phyloP scores from a whole-genome alignment of 2,888 invertebrate genomes.

The Metacarcinus magister region DNA sequence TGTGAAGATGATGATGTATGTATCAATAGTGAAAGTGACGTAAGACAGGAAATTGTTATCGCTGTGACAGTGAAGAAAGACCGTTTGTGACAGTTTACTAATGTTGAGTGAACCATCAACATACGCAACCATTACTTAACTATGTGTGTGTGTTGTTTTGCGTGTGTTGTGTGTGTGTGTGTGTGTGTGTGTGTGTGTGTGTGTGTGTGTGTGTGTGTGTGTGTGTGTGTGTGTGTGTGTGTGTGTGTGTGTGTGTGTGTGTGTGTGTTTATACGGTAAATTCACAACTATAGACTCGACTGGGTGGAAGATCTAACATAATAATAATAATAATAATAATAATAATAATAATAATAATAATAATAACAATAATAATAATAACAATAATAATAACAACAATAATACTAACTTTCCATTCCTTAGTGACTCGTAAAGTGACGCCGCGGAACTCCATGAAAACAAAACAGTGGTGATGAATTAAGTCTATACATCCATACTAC shows the following conservation, averaged over 20 bases:
- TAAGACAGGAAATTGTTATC: background rate
- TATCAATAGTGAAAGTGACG: background rate
- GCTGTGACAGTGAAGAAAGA: background rate
- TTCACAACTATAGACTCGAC: background rate
- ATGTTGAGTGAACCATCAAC: constrained; percentile 1
- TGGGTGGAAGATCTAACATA: too few relatives aligned
- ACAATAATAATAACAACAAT: too few relatives aligned
- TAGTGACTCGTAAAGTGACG: too few relatives aligned
- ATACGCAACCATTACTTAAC: background rate
- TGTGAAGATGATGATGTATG: background rate
- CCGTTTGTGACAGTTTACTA: background rate
- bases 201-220: background rate
- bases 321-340: too few relatives aligned
- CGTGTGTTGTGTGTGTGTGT: constrained; percentile 8
- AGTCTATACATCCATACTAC: background rate
- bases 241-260: too few relatives aligned
- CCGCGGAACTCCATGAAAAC: background rate
- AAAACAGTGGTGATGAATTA: background rate
- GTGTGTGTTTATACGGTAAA: background rate
- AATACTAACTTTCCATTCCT: too few relatives aligned
- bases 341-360: too few relatives aligned
- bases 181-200: background rate
- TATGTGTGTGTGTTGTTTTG: background rate
- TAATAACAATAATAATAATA: too few relatives aligned
- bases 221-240: too few relatives aligned